Conservation (phyloP, 2,888 invertebrate genomes). For the Hemithea aestivaria region DNA sequence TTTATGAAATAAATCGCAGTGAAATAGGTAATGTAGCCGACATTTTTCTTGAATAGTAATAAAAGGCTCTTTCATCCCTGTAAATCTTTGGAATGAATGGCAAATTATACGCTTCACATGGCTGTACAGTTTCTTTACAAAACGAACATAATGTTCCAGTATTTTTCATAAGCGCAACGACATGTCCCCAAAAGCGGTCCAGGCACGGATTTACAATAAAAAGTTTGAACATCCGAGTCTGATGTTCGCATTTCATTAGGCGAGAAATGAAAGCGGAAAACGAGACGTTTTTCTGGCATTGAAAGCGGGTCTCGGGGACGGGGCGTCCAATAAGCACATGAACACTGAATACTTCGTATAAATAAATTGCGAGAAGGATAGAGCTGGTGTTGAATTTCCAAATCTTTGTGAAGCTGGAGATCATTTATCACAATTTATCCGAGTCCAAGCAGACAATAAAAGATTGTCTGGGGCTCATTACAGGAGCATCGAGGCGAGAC, state of each 20-base stretch:
- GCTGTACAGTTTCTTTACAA: conserved; percentile 32
- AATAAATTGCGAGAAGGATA: conserved; percentile 55
- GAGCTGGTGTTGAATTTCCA: conserved; percentile 52
- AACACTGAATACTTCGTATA: conserved; percentile 26
- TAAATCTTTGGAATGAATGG: conserved; percentile 14
- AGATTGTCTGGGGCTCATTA: conserved; percentile 65
- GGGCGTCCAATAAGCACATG: conserved; percentile 40
- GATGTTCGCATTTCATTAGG: conserved; percentile 64
- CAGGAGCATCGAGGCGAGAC: conserved; percentile 43
- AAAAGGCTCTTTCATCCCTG: conserved; percentile 6
- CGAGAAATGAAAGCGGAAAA: conserved; percentile 63
- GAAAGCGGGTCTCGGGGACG: conserved; percentile 38
- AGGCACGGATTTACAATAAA: conserved; percentile 55
- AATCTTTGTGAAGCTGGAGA: conserved; percentile 54
- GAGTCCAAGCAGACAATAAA: conserved; percentile 66
- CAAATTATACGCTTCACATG: conserved; percentile 18
- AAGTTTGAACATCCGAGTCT: conserved; percentile 51
- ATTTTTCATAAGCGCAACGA: conserved; percentile 60
- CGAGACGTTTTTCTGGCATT: conserved; percentile 46
- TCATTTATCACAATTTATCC: conserved; percentile 73
- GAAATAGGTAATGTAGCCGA: not conserved
- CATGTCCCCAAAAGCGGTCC: conserved; percentile 52
- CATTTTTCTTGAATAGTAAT: conserved; percentile 6
- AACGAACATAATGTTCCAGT: conserved; percentile 44
- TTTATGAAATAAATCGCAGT: too few relatives aligned